These are phyloP conservation scores for Cryptophagus acutangulus DNA, from an alignment of 2,888 invertebrate species.

Conservation along the genomic window DNA sequence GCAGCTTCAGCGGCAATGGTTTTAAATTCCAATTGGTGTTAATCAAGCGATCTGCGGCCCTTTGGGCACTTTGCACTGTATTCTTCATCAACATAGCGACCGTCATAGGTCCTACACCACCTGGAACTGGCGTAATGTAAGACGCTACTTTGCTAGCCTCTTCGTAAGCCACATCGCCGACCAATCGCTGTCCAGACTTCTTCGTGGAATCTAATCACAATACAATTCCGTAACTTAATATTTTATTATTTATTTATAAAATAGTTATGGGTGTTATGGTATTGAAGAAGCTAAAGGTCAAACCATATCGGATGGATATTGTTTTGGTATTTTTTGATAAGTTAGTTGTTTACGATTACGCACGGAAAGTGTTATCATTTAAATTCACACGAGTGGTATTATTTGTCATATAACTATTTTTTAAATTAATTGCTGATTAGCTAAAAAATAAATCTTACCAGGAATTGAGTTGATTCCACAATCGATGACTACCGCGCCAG, in stretches of 20 bases:
- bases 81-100: slow-evolving; percentile 97
- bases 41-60: slow-evolving; percentile 55
- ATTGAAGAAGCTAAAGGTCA: too few relatives aligned
- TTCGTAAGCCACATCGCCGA: slow-evolving; percentile 91
- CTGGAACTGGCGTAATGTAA: slow-evolving; percentile 90
- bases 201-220: slow-evolving; percentile 64
- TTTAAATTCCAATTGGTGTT: slow-evolving; percentile 66
- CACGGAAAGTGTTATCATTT: too few relatives aligned
- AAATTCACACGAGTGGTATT: too few relatives aligned
- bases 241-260: too few relatives aligned
- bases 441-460: slow-evolving; percentile 53
- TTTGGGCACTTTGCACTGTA: slow-evolving; percentile 79
- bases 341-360: too few relatives aligned
- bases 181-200: slow-evolving; percentile 73
- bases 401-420: too few relatives aligned
- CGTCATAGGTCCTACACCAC: slow-evolving; percentile 99
- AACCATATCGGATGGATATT: too few relatives aligned
- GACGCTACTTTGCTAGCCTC: slow-evolving; percentile 77
- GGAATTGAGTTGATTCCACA: slow-evolving; percentile 94
- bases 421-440: too few relatives aligned
- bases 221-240: too few relatives aligned
- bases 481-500: slow-evolving; percentile 96
- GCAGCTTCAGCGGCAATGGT: slow-evolving; percentile 59
- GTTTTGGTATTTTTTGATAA: too few relatives aligned
- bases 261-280: too few relatives aligned